Evolutionary conservation across 2,888 invertebrate genomes (phyloP).

Genomic region (Drosophila nr. fundita): DNA sequence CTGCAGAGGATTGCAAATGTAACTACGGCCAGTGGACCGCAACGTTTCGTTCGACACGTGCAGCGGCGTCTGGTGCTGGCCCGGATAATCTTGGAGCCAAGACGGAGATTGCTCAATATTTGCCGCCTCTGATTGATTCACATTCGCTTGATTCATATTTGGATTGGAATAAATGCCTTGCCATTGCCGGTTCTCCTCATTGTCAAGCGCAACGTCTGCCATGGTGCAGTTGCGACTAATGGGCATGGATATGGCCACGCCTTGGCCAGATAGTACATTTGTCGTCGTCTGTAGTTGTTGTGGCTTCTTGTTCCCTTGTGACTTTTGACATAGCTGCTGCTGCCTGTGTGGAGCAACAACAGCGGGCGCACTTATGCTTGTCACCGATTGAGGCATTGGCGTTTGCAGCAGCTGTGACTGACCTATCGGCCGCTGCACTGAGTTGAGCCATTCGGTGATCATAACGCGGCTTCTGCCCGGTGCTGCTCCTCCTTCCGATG

Average conservation of each 20-base stretch:
- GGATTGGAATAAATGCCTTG: background rate
- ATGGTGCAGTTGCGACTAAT: background rate
- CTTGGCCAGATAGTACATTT: background rate
- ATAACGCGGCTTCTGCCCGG: background rate
- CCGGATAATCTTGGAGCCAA: background rate
- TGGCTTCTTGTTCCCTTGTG: background rate
- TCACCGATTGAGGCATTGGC: background rate
- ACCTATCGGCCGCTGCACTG: constrained; percentile 19
- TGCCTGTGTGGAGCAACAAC: background rate
- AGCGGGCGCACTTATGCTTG: background rate
- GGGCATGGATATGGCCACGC: background rate
- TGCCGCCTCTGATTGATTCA: background rate
- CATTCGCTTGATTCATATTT: background rate
- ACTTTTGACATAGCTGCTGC: background rate
- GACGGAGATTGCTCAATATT: background rate
- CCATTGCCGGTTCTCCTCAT: background rate
- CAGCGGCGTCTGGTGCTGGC: background rate
- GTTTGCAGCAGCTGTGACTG: background rate
- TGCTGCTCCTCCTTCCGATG: background rate
- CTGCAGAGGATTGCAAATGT: background rate
- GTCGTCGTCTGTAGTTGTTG: background rate
- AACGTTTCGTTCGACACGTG: constrained; percentile 8
- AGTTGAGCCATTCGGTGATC: constrained; percentile 51
- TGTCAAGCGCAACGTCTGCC: background rate
- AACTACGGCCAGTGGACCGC: background rate